These are phyloP conservation scores for Drosophila pseudotakahashii DNA, from an alignment of 2,888 invertebrate species.

Conservation along the genomic window DNA sequence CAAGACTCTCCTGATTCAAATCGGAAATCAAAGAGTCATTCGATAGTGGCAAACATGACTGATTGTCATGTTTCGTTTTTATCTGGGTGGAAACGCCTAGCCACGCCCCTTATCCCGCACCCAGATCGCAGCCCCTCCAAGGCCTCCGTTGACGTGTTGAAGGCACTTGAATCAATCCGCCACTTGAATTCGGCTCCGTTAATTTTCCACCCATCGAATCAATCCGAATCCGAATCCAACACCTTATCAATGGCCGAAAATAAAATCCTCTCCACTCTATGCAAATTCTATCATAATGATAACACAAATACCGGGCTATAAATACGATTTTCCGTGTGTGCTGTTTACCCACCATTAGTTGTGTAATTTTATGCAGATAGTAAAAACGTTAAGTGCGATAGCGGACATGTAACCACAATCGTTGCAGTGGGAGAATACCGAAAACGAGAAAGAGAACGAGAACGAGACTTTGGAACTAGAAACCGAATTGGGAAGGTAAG, in stretches of 20 bases:
- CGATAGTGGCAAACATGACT: slow-evolving; percentile 19
- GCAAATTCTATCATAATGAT: slow-evolving; percentile 39
- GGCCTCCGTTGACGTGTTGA: slow-evolving; percentile 39
- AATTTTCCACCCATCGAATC: slow-evolving; percentile 47
- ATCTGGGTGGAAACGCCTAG: slow-evolving; percentile 5
- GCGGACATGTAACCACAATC: not conserved
- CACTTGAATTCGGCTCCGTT: slow-evolving; percentile 46
- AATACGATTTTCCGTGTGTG: slow-evolving; percentile 30
- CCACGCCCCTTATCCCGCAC: slow-evolving; percentile 28
- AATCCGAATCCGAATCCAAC: slow-evolving; percentile 1
- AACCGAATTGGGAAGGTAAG: slow-evolving; percentile 8
- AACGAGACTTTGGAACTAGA: slow-evolving; percentile 9
- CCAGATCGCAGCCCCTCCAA: slow-evolving; percentile 29
- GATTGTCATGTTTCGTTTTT: slow-evolving; percentile 14
- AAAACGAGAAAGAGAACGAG: not conserved
- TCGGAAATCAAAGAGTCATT: slow-evolving; percentile 1
- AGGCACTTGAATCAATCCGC: slow-evolving; percentile 20
- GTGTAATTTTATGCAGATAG: slow-evolving; percentile 53
- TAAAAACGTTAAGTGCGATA: slow-evolving; percentile 32
- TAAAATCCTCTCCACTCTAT: slow-evolving; percentile 35
- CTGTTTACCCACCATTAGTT: slow-evolving; percentile 39
- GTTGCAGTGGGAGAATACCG: not conserved
- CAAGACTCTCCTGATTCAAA: not conserved
- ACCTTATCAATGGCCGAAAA: slow-evolving; percentile 30
- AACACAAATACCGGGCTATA: slow-evolving; percentile 43